Base-by-base conservation (phyloP, 2,113 vertebrate species). In the Triplophysa dalaica region DNA sequence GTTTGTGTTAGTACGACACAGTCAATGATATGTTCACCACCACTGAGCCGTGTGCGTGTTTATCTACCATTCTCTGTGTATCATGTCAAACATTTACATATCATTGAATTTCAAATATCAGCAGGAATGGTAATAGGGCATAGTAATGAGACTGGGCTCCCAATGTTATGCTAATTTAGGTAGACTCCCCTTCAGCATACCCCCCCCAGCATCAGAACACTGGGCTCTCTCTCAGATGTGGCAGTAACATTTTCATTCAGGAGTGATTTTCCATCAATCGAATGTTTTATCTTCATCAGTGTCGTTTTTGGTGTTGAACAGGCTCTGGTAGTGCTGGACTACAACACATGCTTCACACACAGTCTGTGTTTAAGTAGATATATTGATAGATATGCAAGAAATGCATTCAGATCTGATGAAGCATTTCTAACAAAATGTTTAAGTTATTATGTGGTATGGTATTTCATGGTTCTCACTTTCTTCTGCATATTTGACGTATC, bases 101-200 rank as follows among this genome's bases (percentile, higher is more conserved):
- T 94, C 92, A 93, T 94, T 92, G 91, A 94, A 92, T 93, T 93
- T 92, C 92, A 93, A 90, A 93, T 93, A 86, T 85, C 83, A 84
- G 88, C 88, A 91, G 89, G 91, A 93, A 94, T 93, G 90, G 88
- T 93, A 93, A 93, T 93, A 91, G 74, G 61, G 80, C 80, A 79
- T 79, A 84, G 83, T 92, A 92, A 93, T 92, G 91, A 92, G 89
- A 90, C 88, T 83, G 87, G 87, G 87, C 89, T 87, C 91, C 91
- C 85, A 94, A 90, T 93, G 93, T 93, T 93, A 93, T 93, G 92
- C 86, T 93, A 93, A 93, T 93, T 87, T 82, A 38, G 17, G 64
- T 45, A 43, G 61, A 65, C 70, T 75, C 77, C 52, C 60, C 70
- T 58, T 79, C 68, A 74, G 66, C 77, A 14, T 48, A 13, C 61